Evolutionary conservation across 2,888 invertebrate species (phyloP), one percentile per base, ranked within the genome.

Genomic region (Luperina testacea): DNA sequence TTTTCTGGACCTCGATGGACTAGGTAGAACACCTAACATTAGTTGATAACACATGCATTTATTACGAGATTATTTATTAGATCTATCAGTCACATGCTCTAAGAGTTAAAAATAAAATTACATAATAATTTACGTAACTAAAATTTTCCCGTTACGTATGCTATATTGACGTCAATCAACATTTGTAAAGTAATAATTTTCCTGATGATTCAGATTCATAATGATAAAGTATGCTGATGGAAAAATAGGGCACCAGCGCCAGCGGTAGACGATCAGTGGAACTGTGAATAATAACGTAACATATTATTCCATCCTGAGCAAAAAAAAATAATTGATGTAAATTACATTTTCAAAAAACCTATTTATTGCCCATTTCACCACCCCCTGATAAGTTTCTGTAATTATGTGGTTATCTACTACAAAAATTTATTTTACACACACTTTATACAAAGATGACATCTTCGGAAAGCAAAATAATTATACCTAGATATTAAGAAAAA

Each of bases 91-190:
- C 61, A 77, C 38, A 57, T 32, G 24, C 13, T 59, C 11, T 59
- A 32, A 4, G 20, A 24, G 42, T 32, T 69, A 59, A 53, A 45
- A 81, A 71, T 83, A 32, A 78, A 63, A 27, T 72, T 64, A 84
- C 64, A 70, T 80, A 73, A 84, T 65, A 70, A 51, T 24, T 53
- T 70, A 72, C 64, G 59, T 24, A 53, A 81, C 59, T 61, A 48
- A 64, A 17, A 70, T 57, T 67, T 80, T 85, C 75, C 75, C 64
- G 61, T 72, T 69, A 70, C 75, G 38, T 81, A 20, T 61, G 57
- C 45, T 70, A 17, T 45, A 45, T 51, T 75, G 69, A 81, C 76
- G 67, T 73, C 69, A 81, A 57, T 27, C 27, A 63, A 27, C 6
- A 48, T 63, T 20, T 68, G 24, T 57, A 11, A 48, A 61, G 24